A percentile compares a stretch with the other conserved stretches of the same genome.
phyloP scores from a whole-genome alignment of 2,113 vertebrate species.

The Phrynocephalus versicolor region DNA sequence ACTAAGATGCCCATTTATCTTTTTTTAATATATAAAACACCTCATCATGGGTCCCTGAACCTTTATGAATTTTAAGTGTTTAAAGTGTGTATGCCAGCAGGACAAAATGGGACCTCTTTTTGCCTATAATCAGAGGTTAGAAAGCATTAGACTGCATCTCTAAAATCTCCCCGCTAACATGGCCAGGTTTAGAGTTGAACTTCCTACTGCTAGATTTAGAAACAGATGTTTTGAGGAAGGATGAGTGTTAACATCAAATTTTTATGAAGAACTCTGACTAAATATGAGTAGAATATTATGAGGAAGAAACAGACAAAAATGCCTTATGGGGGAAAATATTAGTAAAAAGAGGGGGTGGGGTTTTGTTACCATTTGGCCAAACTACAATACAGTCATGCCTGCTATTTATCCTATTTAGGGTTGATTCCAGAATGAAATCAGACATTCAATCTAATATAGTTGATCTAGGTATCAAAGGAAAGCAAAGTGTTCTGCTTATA shows the following conservation, averaged over 20 bases:
- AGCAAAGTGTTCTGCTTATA: no score
- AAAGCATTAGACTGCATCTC: neutral
- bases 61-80: neutral
- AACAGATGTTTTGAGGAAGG: no score
- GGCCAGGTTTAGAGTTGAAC: no score
- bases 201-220: neutral
- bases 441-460: no score
- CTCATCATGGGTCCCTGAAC: neutral
- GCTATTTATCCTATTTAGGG: no score
- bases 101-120: neutral
- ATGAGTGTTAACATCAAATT: neutral
- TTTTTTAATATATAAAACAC: no score
- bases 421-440: no score
- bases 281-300: neutral
- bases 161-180: no score
- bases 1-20: neutral
- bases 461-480: no score
- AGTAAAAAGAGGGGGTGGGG: no score
- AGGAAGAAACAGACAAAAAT: neutral
- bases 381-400: no score
- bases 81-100: neutral
- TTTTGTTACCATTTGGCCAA: neutral
- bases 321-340: neutral
- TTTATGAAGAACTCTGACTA: no score
- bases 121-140: neutral